Evolutionary conservation across 2,113 vertebrate genomes (phyloP).

Genomic region (Fregata magnificens): DNA sequence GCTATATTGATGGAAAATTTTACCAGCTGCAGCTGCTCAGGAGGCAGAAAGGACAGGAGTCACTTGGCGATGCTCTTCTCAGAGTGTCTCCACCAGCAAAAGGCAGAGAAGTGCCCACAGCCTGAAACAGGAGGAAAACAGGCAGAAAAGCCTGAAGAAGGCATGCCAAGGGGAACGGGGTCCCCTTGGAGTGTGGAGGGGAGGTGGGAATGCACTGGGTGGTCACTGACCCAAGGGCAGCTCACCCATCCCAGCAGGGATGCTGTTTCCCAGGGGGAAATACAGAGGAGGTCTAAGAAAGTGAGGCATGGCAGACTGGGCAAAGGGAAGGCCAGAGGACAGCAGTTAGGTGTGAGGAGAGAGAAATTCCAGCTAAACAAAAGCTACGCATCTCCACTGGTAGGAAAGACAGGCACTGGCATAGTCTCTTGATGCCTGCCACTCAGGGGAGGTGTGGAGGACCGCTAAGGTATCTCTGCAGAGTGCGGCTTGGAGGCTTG

Average conservation of each 20-base stretch:
- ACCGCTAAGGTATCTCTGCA: not conserved
- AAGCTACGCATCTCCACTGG: not conserved
- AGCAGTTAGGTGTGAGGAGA: not conserved
- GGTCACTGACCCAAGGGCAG: not conserved
- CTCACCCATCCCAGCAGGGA: not conserved
- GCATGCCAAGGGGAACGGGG: not conserved
- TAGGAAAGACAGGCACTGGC: not conserved
- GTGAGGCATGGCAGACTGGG: not conserved
- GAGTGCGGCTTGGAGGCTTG: not conserved
- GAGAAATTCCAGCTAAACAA: not conserved
- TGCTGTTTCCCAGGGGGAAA: not conserved
- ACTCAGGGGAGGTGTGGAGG: not conserved
- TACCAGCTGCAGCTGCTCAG: constrained; percentile 5
- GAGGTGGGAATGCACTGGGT: not conserved
- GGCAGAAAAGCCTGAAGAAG: not conserved
- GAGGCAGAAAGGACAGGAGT: not conserved
- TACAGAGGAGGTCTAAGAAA: not conserved
- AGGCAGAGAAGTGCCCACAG: not conserved
- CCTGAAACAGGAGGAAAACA: not conserved
- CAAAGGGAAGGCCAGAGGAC: not conserved
- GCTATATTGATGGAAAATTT: constrained; percentile 41
- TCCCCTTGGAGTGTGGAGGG: not conserved
- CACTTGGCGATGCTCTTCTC: not conserved
- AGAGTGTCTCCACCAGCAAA: not conserved
- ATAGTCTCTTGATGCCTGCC: not conserved